These are phyloP conservation scores for Nipponacmea schrenckii DNA, from an alignment of 2,888 invertebrate species.

Conservation along the genomic window DNA sequence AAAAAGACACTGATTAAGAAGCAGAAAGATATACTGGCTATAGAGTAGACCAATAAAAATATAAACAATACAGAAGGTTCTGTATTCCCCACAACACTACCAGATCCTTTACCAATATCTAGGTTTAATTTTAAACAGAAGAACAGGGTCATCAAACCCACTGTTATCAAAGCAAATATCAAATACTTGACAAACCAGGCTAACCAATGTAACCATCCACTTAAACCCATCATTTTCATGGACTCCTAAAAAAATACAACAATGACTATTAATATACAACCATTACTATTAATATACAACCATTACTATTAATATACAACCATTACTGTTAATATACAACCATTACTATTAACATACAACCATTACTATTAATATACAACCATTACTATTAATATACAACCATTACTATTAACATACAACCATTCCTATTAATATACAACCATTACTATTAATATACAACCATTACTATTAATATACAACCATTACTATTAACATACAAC, in stretches of 20 bases:
- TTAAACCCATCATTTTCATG: conserved; percentile 91
- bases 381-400: too few relatives aligned
- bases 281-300: background rate
- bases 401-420: too few relatives aligned
- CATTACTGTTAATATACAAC: too few relatives aligned
- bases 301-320: too few relatives aligned
- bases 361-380: too few relatives aligned
- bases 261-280: background rate
- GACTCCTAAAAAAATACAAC: conserved; percentile 76
- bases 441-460: too few relatives aligned
- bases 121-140: conserved; percentile 44
- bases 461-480: too few relatives aligned
- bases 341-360: too few relatives aligned
- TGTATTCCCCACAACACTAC: conserved; percentile 77
- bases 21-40: conserved; percentile 79
- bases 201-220: conserved; percentile 85
- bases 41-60: conserved; percentile 78
- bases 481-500: too few relatives aligned
- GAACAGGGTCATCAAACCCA: conserved; percentile 69
- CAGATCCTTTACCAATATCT: conserved; percentile 22
- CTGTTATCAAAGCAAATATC: conserved; percentile 75
- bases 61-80: conserved; percentile 77
- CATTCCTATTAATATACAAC: too few relatives aligned
- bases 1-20: conserved; percentile 85
- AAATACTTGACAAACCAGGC: conserved; percentile 87